Evolutionary conservation across 2,888 invertebrate species (phyloP), one percentile per base, ranked within the genome.

Genomic region (Callyntrura sp.): DNA sequence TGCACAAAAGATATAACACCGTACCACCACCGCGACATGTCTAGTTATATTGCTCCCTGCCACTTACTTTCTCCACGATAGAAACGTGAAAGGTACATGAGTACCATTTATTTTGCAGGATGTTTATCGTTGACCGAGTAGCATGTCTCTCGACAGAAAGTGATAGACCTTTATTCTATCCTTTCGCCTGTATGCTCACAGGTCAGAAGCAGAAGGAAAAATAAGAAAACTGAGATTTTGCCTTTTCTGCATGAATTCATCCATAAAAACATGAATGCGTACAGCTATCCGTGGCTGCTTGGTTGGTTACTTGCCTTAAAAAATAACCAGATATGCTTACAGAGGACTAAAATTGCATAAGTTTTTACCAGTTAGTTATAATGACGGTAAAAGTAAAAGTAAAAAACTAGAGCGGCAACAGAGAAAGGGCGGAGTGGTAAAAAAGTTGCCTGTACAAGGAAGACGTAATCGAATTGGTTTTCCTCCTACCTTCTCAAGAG

Each of bases 91-190:
- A 65, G 65, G 78, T 86, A 86, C 78, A 78, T 65, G 85, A 86
- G 51, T 65, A 51, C 78, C 62, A 86, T 86, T 78, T 86, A 68
- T 65, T 86, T 86, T 65, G 20, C 65, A 78, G 65, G 78, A 86
- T 86, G 78, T 78, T 86, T 86, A 86, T 86, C 60, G 68, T 73
- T 73, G 45, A n/a, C n/a, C n/a, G n/a, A n/a, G n/a, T 62, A 85
- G 45, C 60, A 20, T 51, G 78, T 86, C 68, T 86, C 85, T 78
- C 68, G 85, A 86, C 65, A 86, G 65, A 78, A 86, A 78, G 85
- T 78, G 78, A 65, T 86, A 86, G 78, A 86, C 25, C 78, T 51
- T 11, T 68, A 78, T 76, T 20, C 45, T 20, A 17, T 60, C 9
- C 12, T 25, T 62, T 17, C 43, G 9, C 28, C 43, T 62, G n/a